A percentile compares a stretch with the other conserved stretches of the same genome.
Evolutionary conservation across 2,888 invertebrate genomes (phyloP).

Genomic region (Fragum whitleyi): DNA sequence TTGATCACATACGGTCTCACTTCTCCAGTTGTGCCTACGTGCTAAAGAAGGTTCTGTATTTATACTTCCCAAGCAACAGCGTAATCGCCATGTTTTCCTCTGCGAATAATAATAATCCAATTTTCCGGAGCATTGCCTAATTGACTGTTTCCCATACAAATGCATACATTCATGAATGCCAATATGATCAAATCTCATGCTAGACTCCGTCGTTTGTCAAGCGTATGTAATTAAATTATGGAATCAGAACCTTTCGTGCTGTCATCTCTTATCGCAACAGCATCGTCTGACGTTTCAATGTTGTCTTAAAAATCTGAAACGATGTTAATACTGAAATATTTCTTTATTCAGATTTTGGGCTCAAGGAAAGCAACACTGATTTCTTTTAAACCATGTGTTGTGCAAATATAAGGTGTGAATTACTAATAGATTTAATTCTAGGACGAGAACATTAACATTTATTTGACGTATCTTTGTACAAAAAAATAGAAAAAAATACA

Average conservation of each 20-base stretch:
- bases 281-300: neutral
- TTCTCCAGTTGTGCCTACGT: too few species aligned
- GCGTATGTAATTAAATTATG: neutral
- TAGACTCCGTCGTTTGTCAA: neutral
- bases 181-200: constrained; percentile 19
- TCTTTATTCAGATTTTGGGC: neutral
- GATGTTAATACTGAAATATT: neutral
- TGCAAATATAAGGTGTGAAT: too few species aligned
- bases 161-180: constrained; percentile 12
- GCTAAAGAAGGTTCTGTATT: too few species aligned
- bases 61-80: neutral
- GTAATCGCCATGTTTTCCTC: neutral
- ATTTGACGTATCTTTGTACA: too few species aligned
- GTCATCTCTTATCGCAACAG: neutral
- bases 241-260: neutral
- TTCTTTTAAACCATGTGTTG: too few species aligned
- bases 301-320: neutral
- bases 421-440: too few species aligned
- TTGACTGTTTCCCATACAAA: constrained; percentile 11
- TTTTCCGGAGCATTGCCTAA: neutral
- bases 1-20: too few species aligned
- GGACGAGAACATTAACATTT: too few species aligned
- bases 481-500: too few species aligned
- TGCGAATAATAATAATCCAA: neutral
- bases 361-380: too few species aligned